Conservation (phyloP, 23 tunicate species). For the Trididemnum nubilum region DNA sequence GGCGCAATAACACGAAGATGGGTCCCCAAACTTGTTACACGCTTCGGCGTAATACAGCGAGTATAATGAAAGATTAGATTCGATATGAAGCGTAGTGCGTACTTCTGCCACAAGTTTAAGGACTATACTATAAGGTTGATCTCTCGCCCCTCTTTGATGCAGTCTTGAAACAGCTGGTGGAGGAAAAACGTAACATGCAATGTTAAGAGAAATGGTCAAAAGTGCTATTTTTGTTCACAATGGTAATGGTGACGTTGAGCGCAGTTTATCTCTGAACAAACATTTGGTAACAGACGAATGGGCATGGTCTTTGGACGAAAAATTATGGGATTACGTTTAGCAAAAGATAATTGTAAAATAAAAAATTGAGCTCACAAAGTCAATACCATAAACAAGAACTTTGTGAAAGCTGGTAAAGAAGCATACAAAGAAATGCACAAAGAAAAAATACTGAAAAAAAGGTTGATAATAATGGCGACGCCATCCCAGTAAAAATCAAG, state of each 20-base stretch:
- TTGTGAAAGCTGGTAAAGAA: neutral
- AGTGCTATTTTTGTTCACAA: neutral
- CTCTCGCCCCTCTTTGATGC: too few species aligned
- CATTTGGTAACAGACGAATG: neutral
- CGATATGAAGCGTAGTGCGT: too few species aligned
- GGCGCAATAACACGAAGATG: too few species aligned
- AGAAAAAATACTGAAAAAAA: neutral
- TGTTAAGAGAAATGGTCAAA: neutral
- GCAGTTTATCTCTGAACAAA: neutral
- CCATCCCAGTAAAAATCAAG: too few species aligned
- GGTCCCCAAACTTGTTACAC: too few species aligned
- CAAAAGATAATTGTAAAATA: neutral
- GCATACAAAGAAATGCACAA: neutral
- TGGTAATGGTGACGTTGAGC: constrained; percentile 5
- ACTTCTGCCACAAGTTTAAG: too few species aligned
- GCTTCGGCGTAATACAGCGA: too few species aligned
- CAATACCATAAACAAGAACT: neutral
- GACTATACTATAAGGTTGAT: too few species aligned
- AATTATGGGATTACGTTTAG: neutral
- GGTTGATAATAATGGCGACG: too few species aligned
- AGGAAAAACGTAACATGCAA: neutral
- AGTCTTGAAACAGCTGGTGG: too few species aligned
- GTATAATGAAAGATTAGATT: too few species aligned
- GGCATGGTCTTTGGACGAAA: neutral
- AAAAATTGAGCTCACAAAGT: neutral